phyloP scores from a whole-genome alignment of 35 echinoderm and acorn worm species.

The Apostichopus parvimensis region DNA sequence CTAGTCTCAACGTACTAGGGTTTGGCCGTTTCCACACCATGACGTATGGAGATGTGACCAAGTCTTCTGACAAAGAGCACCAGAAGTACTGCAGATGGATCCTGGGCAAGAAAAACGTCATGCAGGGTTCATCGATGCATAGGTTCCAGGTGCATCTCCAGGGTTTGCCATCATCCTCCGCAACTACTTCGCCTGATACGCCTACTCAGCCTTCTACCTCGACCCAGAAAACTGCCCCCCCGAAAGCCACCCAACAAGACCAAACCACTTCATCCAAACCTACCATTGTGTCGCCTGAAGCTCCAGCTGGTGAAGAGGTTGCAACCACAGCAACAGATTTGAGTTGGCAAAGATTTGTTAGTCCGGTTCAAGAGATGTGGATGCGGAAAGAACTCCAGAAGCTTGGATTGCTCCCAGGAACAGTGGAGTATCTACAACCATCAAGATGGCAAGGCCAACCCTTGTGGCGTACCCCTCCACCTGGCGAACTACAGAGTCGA shows the following conservation, averaged over 20 bases:
- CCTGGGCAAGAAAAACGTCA: not conserved
- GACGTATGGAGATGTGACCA: not conserved
- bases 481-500: not conserved
- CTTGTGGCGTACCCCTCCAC: slow-evolving; percentile 23
- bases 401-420: slow-evolving; percentile 27
- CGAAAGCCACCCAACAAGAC: too few relatives aligned
- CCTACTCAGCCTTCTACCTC: not conserved
- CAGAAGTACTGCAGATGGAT: slow-evolving; percentile 13
- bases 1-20: not conserved
- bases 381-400: not conserved
- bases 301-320: not conserved
- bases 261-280: not conserved
- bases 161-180: not conserved
- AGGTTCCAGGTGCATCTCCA: not conserved
- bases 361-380: not conserved
- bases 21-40: not conserved
- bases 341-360: slow-evolving; percentile 22
- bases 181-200: not conserved
- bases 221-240: not conserved
- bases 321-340: too few relatives aligned
- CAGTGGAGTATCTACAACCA: slow-evolving; percentile 6
- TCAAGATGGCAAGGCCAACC: slow-evolving; percentile 22
- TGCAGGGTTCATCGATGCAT: not conserved
- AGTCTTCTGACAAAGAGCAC: slow-evolving; percentile 8
- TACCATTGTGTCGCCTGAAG: too few relatives aligned